Conservation (phyloP, 2,888 invertebrate species). For the Zele albiditarsus region DNA sequence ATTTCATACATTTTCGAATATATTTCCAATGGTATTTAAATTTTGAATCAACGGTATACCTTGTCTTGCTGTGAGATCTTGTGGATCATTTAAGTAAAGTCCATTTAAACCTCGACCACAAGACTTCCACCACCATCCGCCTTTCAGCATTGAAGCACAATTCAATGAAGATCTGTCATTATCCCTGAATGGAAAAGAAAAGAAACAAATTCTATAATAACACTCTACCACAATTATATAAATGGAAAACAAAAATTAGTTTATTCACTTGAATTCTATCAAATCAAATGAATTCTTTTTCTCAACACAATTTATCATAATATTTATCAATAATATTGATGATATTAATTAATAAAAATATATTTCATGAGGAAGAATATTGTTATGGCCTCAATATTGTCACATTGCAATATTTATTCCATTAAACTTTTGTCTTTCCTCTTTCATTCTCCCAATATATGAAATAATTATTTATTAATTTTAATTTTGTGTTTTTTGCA, state of each 20-base stretch:
- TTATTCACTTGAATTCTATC: neutral
- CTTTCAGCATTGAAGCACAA: slow-evolving; percentile 94
- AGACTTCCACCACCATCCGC: slow-evolving; percentile 97
- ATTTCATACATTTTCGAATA: neutral
- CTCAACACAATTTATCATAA: neutral
- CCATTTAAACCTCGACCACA: slow-evolving; percentile 93
- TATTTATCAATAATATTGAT: too few relatives aligned
- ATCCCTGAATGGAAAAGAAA: slow-evolving; percentile 78
- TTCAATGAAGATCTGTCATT: slow-evolving; percentile 93
- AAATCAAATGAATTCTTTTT: neutral
- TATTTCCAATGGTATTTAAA: neutral
- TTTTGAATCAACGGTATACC: slow-evolving; percentile 74
- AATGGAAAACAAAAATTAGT: too few relatives aligned
- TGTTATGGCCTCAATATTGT: neutral
- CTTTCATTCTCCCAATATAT: neutral
- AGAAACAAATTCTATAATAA: neutral
- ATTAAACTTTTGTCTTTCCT: neutral
- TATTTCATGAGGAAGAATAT: neutral
- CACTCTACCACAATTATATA: too few relatives aligned
- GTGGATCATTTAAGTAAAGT: slow-evolving; percentile 90
- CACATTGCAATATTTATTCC: neutral
- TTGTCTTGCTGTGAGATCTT: slow-evolving; percentile 91
- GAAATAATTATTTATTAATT: neutral
- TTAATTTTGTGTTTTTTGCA: neutral
- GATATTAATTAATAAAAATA: neutral